Evolutionary conservation across 2,113 vertebrate species (phyloP).

Genomic region (Hystrix brachyura): DNA sequence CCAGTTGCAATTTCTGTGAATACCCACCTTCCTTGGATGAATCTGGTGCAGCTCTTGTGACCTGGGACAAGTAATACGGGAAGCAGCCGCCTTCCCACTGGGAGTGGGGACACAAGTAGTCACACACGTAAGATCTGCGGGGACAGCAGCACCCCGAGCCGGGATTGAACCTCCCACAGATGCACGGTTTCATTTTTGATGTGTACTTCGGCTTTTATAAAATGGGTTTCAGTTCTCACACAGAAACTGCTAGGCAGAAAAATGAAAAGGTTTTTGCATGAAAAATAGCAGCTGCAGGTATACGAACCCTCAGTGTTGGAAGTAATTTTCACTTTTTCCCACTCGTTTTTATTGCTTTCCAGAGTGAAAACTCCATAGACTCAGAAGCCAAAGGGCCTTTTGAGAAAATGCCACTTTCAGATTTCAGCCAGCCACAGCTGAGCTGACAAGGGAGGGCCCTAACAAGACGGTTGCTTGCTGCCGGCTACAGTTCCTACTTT

Average conservation of each 20-base stretch:
- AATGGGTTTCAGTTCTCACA: slow-evolving; percentile 68
- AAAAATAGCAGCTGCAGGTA: slow-evolving; percentile 69
- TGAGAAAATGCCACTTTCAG: slow-evolving; percentile 85
- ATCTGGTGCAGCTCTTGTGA: background rate
- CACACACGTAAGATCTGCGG: background rate
- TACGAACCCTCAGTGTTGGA: slow-evolving; percentile 64
- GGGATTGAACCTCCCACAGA: slow-evolving; percentile 66
- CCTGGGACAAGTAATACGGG: background rate
- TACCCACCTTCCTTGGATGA: background rate
- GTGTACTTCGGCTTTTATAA: slow-evolving; percentile 64
- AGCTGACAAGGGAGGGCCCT: slow-evolving; percentile 85
- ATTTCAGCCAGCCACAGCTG: slow-evolving; percentile 77
- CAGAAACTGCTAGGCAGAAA: slow-evolving; percentile 70
- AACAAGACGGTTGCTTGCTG: slow-evolving; percentile 86
- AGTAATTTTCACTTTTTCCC: slow-evolving; percentile 75
- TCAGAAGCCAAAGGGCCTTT: slow-evolving; percentile 82
- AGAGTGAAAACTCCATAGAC: slow-evolving; percentile 81
- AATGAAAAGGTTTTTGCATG: slow-evolving; percentile 79
- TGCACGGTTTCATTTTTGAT: slow-evolving; percentile 63
- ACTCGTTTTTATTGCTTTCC: slow-evolving; percentile 84
- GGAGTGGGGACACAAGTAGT: slow-evolving; percentile 33
- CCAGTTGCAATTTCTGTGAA: background rate
- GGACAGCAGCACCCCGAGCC: background rate
- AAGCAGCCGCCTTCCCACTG: background rate
- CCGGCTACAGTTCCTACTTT: slow-evolving; percentile 85